phyloP scores from a whole-genome alignment of 2,113 vertebrate species.

The Aplodontia rufa region DNA sequence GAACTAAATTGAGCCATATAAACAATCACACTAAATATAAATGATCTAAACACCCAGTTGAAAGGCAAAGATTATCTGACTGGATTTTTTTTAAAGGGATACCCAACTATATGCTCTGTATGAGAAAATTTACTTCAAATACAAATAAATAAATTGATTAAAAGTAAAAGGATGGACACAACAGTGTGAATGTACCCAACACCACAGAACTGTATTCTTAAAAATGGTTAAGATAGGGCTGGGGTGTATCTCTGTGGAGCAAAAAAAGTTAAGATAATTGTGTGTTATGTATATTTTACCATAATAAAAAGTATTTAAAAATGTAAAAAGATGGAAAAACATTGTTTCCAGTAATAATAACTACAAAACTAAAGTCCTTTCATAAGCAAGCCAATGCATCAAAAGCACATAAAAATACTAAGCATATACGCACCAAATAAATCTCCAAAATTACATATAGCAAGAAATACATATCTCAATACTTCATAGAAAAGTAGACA shows the following conservation, averaged over 20 bases:
- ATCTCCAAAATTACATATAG: too few species aligned
- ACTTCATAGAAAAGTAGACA: too few species aligned
- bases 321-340: neutral
- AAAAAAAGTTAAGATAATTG: too few species aligned
- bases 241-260: too few species aligned
- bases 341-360: neutral
- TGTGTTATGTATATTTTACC: neutral
- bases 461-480: too few species aligned
- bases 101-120: neutral
- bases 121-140: neutral
- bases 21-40: neutral
- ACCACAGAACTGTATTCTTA: neutral
- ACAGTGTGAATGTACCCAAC: neutral
- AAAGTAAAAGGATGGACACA: neutral
- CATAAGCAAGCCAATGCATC: too few species aligned
- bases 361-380: too few species aligned
- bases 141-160: neutral
- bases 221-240: neutral
- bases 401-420: too few species aligned
- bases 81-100: neutral
- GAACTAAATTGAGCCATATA: neutral
- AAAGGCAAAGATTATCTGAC: neutral
- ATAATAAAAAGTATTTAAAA: neutral
- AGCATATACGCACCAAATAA: too few species aligned
- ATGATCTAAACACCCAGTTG: neutral